Base-by-base conservation (phyloP, 2,797 vertebrate genomes). In the Percopsis omiscomaycus region DNA sequence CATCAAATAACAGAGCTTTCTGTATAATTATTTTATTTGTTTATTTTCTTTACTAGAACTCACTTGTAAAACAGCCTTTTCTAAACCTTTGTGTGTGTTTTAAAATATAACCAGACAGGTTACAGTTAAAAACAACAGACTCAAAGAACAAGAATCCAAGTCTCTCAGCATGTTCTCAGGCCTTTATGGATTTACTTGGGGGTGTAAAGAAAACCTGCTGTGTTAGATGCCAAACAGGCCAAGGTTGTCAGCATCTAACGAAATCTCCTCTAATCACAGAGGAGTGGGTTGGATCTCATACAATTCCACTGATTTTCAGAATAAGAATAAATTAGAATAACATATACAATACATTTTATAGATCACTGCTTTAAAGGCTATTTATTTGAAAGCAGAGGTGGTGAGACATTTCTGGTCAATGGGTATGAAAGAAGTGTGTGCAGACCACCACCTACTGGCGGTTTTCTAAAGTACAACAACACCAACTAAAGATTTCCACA, bases 391-490 rank as follows among this genome's bases (percentile, higher is more conserved):
- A 61, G 54, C 54, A 44, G 11, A 22, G 52, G 47, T 9, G 16
- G 0, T 22, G 5, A 59, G 49, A 3, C 0, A 1, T 29, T 46
- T 46, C 27, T 49, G 42, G 29, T 47, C 16, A 5, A 30, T 54
- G 15, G 11, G 0, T 0, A 27, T 13, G 32, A 60, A 61, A 13
- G 3, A 69, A 8, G 69, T 72, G 69, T 55, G 68, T 30, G 46
- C 46, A 83, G 64, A 69, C 30, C 71, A 1, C 84, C 82, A 81
- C 68, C 84, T 84, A 42, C 68, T 82, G 86, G 81, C 28, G 12
- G 48, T 15, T 49, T 16, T 6, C 10, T 44, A 61, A 5, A 62
- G 11, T 27, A 51, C 61, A 67, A 3, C 45, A 55, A 11, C 47
- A 57, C 59, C 47, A 22, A 22, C 22, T 22, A 22, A 22, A 22